A percentile compares a stretch with the other conserved stretches of the same genome.
Conservation (phyloP, 1,140 invertebrate genomes). For the Drosophila novamexicana region DNA sequence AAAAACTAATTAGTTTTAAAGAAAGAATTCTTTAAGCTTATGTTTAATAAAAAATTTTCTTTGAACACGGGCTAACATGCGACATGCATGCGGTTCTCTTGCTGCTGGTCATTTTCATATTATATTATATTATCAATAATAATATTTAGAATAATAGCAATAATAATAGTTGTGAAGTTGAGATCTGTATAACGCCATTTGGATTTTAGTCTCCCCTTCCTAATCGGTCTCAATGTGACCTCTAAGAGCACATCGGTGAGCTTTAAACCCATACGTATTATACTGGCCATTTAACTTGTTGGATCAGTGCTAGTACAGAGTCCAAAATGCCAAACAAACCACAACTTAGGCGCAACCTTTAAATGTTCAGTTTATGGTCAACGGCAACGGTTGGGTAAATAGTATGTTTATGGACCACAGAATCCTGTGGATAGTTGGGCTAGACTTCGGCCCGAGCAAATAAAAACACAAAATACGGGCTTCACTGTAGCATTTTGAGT, state of each 20-base stretch:
- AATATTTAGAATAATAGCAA: background rate
- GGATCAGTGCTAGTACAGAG: constrained; percentile 27
- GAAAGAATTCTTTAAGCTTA: no score
- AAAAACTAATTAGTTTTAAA: no score
- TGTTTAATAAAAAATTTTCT: no score
- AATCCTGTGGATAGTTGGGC: constrained; percentile 27
- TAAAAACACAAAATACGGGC: constrained; percentile 50
- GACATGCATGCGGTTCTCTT: no score
- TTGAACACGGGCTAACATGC: no score
- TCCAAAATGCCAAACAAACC: constrained; percentile 40
- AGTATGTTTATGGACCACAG: constrained; percentile 55
- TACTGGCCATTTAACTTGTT: constrained; percentile 19
- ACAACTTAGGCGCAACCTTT: constrained; percentile 42
- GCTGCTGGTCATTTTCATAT: no score
- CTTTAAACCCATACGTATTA: background rate
- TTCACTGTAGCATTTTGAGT: constrained; percentile 67
- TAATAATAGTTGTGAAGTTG: background rate
- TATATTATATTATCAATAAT: no score
- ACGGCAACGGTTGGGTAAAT: constrained; percentile 47
- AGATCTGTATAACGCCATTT: background rate
- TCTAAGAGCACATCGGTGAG: background rate
- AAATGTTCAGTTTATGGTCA: constrained; percentile 71
- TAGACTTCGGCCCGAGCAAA: constrained; percentile 5
- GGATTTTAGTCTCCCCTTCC: no score
- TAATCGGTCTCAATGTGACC: no score